These are phyloP conservation scores for Alouatta palliata DNA, from an alignment of 2,113 vertebrate genomes.

Conservation along the genomic window DNA sequence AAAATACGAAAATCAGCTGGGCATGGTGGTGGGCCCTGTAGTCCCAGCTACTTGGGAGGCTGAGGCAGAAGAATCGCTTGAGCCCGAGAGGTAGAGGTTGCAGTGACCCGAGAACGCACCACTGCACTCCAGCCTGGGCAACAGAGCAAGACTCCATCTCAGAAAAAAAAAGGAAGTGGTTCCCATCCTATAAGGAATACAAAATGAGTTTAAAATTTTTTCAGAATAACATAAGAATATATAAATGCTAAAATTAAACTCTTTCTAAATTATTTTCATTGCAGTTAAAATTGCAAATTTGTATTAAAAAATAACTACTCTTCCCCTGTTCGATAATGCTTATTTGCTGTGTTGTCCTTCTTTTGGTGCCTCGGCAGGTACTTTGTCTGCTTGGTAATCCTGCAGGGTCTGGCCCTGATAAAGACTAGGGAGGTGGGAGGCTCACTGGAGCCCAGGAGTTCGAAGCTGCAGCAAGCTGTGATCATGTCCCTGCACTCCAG, in stretches of 20 bases:
- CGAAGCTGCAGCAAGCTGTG: too few relatives aligned
- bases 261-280: not conserved
- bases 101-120: not conserved
- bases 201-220: not conserved
- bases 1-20: too few relatives aligned
- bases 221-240: not conserved
- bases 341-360: not conserved
- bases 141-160: not conserved
- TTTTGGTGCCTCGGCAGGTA: accelerated
- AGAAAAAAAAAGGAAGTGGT: not conserved
- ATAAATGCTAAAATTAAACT: not conserved
- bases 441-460: too few relatives aligned
- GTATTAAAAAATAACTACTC: not conserved
- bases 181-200: not conserved
- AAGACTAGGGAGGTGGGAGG: not conserved
- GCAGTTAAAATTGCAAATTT: not conserved
- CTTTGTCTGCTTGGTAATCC: not conserved
- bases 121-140: not conserved
- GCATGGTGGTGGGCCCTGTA: too few relatives aligned
- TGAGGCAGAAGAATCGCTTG: not conserved
- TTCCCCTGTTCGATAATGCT: too few relatives aligned
- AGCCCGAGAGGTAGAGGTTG: not conserved
- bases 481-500: too few relatives aligned
- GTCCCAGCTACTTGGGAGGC: not conserved
- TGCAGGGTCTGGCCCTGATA: not conserved